Percentiles rank a stretch among this genome's conserved stretches.
phyloP scores from a whole-genome alignment of 30 jellyfish, hydroid and myxozoan species.

The Hydractinia echinata region DNA sequence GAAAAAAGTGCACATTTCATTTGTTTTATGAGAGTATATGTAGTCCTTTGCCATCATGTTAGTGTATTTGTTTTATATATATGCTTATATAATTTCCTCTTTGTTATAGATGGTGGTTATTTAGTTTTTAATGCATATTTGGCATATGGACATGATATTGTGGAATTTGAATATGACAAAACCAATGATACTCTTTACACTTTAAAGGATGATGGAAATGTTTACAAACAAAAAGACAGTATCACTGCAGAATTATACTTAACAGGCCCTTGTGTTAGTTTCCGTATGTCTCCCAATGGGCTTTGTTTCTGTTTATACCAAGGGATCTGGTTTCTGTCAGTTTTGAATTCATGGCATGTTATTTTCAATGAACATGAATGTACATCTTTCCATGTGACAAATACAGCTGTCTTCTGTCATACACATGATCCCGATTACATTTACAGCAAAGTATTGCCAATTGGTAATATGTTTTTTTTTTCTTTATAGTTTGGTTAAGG shows the following conservation, averaged over 20 bases:
- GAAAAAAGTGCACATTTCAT: too few species aligned
- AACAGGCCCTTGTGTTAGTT: constrained; percentile 20
- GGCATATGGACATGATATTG: background rate
- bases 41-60: too few species aligned
- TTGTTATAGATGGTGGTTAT: too few species aligned
- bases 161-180: background rate
- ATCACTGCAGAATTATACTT: background rate
- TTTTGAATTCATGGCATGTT: background rate
- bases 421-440: background rate
- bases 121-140: background rate
- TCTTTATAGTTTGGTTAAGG: background rate
- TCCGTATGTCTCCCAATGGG: background rate
- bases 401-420: background rate
- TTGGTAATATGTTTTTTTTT: background rate
- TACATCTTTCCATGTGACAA: background rate
- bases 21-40: too few species aligned
- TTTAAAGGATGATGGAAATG: background rate
- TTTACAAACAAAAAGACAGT: background rate
- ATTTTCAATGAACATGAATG: background rate
- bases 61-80: too few species aligned
- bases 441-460: background rate
- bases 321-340: background rate
- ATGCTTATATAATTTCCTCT: too few species aligned
- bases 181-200: background rate
- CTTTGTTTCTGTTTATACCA: background rate